Conservation (phyloP, 2,113 vertebrate genomes). For the Puma concolor region DNA sequence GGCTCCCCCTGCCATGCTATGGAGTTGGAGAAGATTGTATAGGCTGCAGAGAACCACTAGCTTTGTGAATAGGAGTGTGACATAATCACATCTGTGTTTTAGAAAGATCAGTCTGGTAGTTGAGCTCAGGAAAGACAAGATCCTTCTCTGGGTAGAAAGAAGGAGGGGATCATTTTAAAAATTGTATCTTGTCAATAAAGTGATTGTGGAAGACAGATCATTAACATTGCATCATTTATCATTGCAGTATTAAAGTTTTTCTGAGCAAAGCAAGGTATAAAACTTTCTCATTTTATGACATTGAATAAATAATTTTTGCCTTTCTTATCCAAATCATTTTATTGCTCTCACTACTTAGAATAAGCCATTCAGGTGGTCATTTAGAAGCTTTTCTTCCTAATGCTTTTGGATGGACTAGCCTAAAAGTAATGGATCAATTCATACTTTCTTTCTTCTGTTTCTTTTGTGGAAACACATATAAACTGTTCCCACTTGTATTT, state of each 20-base stretch:
- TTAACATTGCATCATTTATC: background rate
- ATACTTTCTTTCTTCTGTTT: background rate
- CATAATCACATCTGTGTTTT: background rate
- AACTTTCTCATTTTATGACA: background rate
- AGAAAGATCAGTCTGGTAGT: background rate
- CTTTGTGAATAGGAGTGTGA: background rate
- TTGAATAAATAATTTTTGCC: background rate
- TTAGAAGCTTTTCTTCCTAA: slow-evolving; percentile 7
- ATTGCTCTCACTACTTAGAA: background rate
- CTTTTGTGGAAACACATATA: background rate
- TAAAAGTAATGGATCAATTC: background rate
- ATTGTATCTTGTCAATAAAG: background rate
- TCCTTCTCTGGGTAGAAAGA: background rate
- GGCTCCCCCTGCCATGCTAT: background rate
- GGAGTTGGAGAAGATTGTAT: background rate
- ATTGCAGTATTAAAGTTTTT: background rate
- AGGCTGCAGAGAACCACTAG: background rate
- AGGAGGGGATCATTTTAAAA: background rate
- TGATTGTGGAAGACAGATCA: background rate
- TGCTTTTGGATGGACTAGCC: background rate
- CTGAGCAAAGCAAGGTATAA: background rate
- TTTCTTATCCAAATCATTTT: background rate
- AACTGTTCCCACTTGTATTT: background rate
- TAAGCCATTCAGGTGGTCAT: background rate
- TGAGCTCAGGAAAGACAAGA: background rate